phyloP scores from a whole-genome alignment of 2,888 invertebrate species.

The Pseudanteris insignis region DNA sequence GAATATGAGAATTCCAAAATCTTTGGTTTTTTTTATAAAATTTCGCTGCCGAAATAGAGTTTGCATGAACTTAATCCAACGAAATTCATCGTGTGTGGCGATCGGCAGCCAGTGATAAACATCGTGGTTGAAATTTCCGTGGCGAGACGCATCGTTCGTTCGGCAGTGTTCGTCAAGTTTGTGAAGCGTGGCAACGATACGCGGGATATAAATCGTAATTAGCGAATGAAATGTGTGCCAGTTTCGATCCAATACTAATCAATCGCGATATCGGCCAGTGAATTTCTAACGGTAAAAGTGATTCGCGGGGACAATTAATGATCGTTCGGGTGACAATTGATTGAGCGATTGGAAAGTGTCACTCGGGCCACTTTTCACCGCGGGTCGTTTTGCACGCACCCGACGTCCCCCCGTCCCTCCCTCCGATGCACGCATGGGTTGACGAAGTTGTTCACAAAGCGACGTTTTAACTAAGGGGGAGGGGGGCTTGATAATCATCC shows the following conservation, averaged over 20 bases:
- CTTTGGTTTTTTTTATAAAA: too few species aligned
- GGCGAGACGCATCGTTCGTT: background rate
- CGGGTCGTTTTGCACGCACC: slow-evolving; percentile 32
- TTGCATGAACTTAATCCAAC: too few species aligned
- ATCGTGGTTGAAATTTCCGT: too few species aligned
- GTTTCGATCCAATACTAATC: slow-evolving; percentile 19
- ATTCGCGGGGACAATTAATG: slow-evolving; percentile 34
- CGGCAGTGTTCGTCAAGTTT: background rate
- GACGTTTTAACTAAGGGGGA: too few species aligned
- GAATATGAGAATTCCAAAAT: too few species aligned
- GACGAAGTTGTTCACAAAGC: too few species aligned
- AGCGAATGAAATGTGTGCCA: slow-evolving; percentile 39
- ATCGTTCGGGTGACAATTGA: slow-evolving; percentile 36
- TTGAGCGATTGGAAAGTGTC: slow-evolving; percentile 43
- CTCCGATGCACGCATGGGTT: too few species aligned
- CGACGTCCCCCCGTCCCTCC: too few species aligned
- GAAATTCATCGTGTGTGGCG: too few species aligned
- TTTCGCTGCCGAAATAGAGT: too few species aligned
- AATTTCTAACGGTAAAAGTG: slow-evolving; percentile 42
- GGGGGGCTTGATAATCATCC: too few species aligned
- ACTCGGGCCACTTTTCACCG: slow-evolving; percentile 30
- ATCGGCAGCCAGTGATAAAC: too few species aligned
- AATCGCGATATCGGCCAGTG: slow-evolving; percentile 34
- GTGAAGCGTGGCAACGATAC: slow-evolving; percentile 14
- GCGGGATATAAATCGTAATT: slow-evolving; percentile 36